phyloP scores from a whole-genome alignment of 2,888 invertebrate genomes.

The Eupelmus urozonus region DNA sequence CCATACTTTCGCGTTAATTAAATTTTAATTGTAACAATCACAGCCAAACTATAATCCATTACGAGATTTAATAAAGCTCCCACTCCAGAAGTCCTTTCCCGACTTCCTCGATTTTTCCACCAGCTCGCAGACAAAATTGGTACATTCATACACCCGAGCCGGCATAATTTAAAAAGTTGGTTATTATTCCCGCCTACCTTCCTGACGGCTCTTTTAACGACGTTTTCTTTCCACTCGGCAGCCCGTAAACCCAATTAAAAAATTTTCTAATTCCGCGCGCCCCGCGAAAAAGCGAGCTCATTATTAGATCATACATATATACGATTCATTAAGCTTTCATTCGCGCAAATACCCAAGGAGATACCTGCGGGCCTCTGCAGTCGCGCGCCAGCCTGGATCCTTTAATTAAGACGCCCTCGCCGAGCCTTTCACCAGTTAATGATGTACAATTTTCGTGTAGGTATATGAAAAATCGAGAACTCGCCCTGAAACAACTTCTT shows the following conservation, averaged over 20 bases:
- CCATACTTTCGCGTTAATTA: too few relatives aligned
- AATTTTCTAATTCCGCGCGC: constrained; percentile 5
- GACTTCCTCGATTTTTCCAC: too few relatives aligned
- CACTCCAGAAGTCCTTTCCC: too few relatives aligned
- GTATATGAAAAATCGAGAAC: background rate
- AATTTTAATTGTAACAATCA: too few relatives aligned
- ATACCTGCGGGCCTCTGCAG: background rate
- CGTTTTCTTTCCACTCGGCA: background rate
- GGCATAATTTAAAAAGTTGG: too few relatives aligned
- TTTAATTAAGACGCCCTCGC: background rate
- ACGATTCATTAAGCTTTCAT: constrained; percentile 12
- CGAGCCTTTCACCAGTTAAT: background rate
- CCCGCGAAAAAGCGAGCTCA: background rate
- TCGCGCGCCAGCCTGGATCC: background rate
- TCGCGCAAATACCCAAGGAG: background rate
- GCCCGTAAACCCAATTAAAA: constrained; percentile 9
- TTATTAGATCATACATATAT: background rate
- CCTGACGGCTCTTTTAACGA: background rate
- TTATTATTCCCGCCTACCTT: too few relatives aligned
- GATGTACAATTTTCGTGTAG: background rate
- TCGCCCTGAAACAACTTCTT: background rate
- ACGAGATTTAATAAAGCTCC: too few relatives aligned
- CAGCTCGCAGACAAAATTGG: too few relatives aligned
- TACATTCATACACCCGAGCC: background rate
- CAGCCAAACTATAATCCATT: too few relatives aligned